Percentiles rank a stretch among this genome's conserved stretches.
phyloP scores from a whole-genome alignment of 2,113 vertebrate genomes.

The Lampris megalopsis region DNA sequence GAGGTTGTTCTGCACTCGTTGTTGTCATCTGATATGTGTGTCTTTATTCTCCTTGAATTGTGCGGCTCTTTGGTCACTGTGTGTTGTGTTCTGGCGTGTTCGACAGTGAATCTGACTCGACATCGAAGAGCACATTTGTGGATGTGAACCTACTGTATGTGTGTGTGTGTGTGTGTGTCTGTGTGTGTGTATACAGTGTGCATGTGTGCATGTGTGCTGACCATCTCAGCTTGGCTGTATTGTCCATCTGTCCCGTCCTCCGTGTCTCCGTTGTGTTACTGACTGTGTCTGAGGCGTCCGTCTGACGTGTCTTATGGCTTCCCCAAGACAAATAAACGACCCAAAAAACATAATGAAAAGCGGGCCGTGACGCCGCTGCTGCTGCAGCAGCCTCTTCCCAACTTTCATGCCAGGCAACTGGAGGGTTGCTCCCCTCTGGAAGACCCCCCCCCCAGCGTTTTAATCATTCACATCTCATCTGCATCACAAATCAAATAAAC shows the following conservation, averaged over 20 bases:
- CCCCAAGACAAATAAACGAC: constrained; percentile 53
- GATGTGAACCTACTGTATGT: background rate
- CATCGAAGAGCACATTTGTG: too few species aligned
- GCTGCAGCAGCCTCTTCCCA: constrained; percentile 13
- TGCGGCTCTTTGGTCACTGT: too few species aligned
- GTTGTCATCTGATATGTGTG: too few species aligned
- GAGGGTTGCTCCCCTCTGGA: constrained; percentile 28
- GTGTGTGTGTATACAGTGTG: background rate
- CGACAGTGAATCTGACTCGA: too few species aligned
- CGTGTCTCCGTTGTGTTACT: background rate
- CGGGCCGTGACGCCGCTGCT: constrained; percentile 14
- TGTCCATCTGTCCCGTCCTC: background rate
- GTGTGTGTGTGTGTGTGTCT: background rate
- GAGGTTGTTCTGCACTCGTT: too few species aligned
- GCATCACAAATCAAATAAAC: constrained; percentile 52
- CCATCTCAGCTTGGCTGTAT: background rate
- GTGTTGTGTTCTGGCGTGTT: too few species aligned
- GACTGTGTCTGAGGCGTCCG: constrained; percentile 25
- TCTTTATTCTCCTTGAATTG: too few species aligned
- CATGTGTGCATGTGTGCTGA: background rate
- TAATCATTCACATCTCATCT: constrained; percentile 35
- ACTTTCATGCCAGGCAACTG: constrained; percentile 38
- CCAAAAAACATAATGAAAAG: constrained; percentile 49
- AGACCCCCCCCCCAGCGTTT: constrained; percentile 7
- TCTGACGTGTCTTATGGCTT: constrained; percentile 44